Conservation (phyloP, 1,140 invertebrate genomes). For the Anastatus disparis region DNA sequence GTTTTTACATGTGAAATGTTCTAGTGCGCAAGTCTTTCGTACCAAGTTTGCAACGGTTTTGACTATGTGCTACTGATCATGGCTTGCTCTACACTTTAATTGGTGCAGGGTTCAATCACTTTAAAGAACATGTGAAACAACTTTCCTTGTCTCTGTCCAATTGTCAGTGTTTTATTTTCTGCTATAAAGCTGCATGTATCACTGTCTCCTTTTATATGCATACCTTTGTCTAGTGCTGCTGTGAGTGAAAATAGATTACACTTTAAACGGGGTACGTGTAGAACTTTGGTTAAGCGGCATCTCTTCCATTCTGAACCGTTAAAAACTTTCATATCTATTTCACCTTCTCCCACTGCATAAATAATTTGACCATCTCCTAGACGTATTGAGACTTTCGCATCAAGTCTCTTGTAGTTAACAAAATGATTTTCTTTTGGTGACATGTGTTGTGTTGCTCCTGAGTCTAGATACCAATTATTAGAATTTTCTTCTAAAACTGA, state of each 20-base stretch:
- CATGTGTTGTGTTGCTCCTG: neutral
- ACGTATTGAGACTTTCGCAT: neutral
- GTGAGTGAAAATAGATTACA: conserved; percentile 19
- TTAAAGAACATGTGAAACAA: neutral
- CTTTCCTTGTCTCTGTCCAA: neutral
- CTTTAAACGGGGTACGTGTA: neutral
- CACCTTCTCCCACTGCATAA: neutral
- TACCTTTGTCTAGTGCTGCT: neutral
- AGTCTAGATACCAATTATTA: neutral
- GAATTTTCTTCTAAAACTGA: neutral
- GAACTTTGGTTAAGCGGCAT: neutral
- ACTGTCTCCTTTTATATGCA: too few species aligned
- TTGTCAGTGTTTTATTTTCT: too few species aligned
- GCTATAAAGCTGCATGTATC: too few species aligned
- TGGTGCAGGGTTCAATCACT: too few species aligned
- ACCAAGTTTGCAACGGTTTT: conserved; percentile 50
- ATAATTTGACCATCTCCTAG: neutral
- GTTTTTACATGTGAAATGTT: conserved; percentile 57
- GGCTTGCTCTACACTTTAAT: neutral
- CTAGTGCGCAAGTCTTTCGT: conserved; percentile 59
- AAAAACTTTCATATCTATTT: neutral
- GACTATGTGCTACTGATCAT: neutral
- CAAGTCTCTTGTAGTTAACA: neutral
- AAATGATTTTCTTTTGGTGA: neutral
- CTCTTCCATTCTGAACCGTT: neutral